These are phyloP conservation scores for Oplegnathus fasciatus DNA, from an alignment of 2,113 vertebrate species.

Conservation along the genomic window DNA sequence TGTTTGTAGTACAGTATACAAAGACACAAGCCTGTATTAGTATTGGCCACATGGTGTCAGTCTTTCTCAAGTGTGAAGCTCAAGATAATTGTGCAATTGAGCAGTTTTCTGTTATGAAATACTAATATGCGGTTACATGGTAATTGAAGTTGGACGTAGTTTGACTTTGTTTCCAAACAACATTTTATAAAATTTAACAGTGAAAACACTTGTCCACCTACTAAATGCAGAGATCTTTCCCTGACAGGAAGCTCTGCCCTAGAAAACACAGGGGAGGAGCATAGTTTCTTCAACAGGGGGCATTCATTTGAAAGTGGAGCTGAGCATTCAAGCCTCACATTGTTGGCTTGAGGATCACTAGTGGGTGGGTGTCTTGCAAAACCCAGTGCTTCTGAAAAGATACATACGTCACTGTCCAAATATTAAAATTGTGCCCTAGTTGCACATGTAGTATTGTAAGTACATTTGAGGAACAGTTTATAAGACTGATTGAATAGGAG, in stretches of 20 bases:
- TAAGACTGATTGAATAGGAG: not conserved
- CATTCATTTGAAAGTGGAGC: slow-evolving; percentile 49
- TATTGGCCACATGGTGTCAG: slow-evolving; percentile 74
- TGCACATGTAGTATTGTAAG: not conserved
- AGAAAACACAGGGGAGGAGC: slow-evolving; percentile 53
- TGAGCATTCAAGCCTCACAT: slow-evolving; percentile 27
- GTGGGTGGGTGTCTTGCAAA: slow-evolving; percentile 23
- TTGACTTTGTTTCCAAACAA: not conserved
- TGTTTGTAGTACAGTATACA: slow-evolving; percentile 8
- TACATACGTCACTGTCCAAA: not conserved
- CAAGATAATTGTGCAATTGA: not conserved
- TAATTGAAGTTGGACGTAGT: slow-evolving; percentile 2
- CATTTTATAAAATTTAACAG: slow-evolving; percentile 13
- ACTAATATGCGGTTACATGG: not conserved
- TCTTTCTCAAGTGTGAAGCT: slow-evolving; percentile 39
- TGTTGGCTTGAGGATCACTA: slow-evolving; percentile 39
- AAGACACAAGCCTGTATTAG: not conserved
- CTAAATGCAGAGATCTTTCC: slow-evolving; percentile 17
- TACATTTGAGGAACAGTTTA: not conserved
- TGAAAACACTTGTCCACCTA: not conserved
- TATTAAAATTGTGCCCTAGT: not conserved
- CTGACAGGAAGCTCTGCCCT: slow-evolving; percentile 27
- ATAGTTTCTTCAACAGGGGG: slow-evolving; percentile 19
- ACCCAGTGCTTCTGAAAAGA: not conserved
- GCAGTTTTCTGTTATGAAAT: slow-evolving; percentile 3